Evolutionary conservation across 2,888 invertebrate species (phyloP), one percentile per base, ranked within the genome.

Genomic region (Drosophila koepferae): DNA sequence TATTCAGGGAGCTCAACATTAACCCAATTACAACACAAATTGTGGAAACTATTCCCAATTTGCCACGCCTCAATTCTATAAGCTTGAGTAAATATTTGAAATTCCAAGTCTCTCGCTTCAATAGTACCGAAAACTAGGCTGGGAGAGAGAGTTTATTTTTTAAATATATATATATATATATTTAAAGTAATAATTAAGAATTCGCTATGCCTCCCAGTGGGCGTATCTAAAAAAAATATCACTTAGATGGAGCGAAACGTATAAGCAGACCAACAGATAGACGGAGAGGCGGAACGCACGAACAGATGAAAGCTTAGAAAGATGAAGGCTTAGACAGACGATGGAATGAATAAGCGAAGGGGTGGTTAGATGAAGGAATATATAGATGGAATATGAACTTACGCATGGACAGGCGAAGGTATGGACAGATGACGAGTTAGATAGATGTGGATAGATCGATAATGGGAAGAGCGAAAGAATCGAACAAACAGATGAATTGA

Each of bases 1-100:
- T 48, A 4, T 20, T 14, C 28, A 2, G 31, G 8, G 0, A 18
- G 18, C 51, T 7, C n/a, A 49, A n/a, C 48, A n/a, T 9, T 49
- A 34, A 18, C n/a, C 49, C 31, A 49, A 12, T 34, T 31, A 49
- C 49, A 34, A 40, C 23, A 63, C 5, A 48, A 66, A 53, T 56
- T 76, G 65, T 65, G 44, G 74, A 69, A 73, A 46, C 43, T 48
- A 51, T 51, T 18, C 14, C 36, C 36, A 7, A 51, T 51, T 36
- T 36, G 51, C 34, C 51, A 51, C 18, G 51, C 51, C 51, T 14
- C 5, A 36, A 36, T 36, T 51, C 18, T 12, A 12, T n/a, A 31
- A 5, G 31, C 1, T 18, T 7, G 34, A 7, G 14, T 51, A 51
- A 51, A 51, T 51, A 51, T 20, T 51, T 51, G 0, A 20, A 18